Conservation (phyloP, 2,888 invertebrate genomes). For the Mechanitis messenoides region DNA sequence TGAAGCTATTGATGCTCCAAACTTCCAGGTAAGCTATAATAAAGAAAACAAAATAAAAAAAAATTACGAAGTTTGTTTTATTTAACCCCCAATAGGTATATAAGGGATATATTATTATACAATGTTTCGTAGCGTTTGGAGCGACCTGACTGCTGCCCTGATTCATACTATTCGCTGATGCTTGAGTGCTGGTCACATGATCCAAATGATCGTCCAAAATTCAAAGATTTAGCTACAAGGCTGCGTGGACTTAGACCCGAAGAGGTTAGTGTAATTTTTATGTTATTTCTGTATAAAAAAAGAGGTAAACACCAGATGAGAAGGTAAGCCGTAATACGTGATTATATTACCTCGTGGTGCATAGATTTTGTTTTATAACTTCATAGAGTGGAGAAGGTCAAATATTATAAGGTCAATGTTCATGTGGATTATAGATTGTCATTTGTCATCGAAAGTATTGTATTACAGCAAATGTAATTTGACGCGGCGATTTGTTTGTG, state of each 20-base stretch:
- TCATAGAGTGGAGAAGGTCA: no score
- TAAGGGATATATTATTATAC: background rate
- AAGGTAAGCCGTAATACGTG: no score
- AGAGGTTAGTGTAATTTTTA: conserved; percentile 71
- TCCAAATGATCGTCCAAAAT: conserved; percentile 90
- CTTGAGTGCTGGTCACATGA: conserved; percentile 98
- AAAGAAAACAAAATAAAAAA: no score
- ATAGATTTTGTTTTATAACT: no score
- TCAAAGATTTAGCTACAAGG: conserved; percentile 86
- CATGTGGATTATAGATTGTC: no score
- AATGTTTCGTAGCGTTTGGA: conserved; percentile 82
- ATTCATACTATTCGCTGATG: conserved; percentile 94
- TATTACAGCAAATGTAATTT: no score
- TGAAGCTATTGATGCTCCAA: conserved; percentile 95
- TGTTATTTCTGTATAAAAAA: no score
- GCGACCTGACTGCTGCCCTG: conserved; percentile 95
- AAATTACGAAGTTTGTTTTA: background rate
- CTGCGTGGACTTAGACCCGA: conserved; percentile 93
- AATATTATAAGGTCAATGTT: no score
- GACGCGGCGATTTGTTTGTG: no score
- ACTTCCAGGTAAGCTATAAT: conserved; percentile 79
- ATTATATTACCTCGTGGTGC: no score
- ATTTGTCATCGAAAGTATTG: no score
- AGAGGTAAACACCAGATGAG: no score
- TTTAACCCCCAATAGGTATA: background rate